These are phyloP conservation scores for Drosophila arizonae DNA, from an alignment of 1,140 invertebrate species.

Conservation along the genomic window DNA sequence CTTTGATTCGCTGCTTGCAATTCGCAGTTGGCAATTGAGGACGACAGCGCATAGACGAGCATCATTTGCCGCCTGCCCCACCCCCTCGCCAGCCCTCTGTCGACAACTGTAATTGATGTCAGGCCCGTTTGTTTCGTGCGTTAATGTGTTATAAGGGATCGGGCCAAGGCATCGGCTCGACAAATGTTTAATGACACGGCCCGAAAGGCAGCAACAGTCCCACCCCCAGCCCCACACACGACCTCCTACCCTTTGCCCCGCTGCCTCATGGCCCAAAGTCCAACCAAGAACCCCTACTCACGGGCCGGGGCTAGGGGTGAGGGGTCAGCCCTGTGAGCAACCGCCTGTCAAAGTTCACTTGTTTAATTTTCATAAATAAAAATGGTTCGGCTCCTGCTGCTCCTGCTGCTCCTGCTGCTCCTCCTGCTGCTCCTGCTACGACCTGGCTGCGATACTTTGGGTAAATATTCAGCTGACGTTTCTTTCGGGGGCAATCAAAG, in stretches of 20 bases:
- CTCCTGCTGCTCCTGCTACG: neutral
- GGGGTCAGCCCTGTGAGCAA: constrained; percentile 61
- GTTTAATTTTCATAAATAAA: constrained; percentile 80
- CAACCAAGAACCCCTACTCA: no score
- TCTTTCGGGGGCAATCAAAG: constrained; percentile 64
- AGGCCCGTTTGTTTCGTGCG: constrained; percentile 54
- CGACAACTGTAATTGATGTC: constrained; percentile 61
- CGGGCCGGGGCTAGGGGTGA: no score
- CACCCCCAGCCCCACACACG: neutral
- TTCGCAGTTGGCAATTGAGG: constrained; percentile 51
- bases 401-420: neutral
- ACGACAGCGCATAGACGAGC: constrained; percentile 18
- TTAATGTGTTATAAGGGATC: constrained; percentile 58
- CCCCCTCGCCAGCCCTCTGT: neutral
- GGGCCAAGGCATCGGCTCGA: constrained; percentile 36
- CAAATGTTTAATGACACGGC: constrained; percentile 74
- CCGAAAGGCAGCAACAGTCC: constrained; percentile 11
- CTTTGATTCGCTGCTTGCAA: constrained; percentile 52
- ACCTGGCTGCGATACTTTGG: constrained; percentile 40
- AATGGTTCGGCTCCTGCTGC: constrained; percentile 43
- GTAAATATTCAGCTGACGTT: constrained; percentile 70
- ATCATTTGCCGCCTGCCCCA: neutral
- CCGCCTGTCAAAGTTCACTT: constrained; percentile 78
- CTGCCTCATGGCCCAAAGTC: neutral
- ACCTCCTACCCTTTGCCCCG: neutral